These are phyloP conservation scores for Oreocharis arfaki DNA, from an alignment of 2,113 vertebrate genomes.

Conservation along the genomic window DNA sequence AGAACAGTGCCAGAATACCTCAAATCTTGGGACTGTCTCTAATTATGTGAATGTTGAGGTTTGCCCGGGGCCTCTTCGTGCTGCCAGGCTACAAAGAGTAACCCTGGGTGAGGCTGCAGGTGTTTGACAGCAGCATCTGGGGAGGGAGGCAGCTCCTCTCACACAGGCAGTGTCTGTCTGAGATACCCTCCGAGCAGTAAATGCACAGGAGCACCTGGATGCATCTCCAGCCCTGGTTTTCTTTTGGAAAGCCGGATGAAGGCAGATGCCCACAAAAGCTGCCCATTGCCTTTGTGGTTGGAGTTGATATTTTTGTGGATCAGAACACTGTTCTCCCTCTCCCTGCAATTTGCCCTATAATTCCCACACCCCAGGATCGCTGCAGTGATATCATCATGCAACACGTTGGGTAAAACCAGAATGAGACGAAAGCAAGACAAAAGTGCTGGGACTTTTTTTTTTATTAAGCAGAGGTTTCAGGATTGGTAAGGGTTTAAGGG, in stretches of 20 bases:
- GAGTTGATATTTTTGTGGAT: neutral
- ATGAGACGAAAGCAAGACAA: neutral
- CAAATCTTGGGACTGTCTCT: neutral
- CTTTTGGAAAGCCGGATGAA: neutral
- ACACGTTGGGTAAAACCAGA: neutral
- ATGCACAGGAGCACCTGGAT: neutral
- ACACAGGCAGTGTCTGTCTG: neutral
- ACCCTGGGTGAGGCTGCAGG: neutral
- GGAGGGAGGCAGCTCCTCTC: neutral
- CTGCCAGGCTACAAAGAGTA: neutral
- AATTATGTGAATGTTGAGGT: neutral
- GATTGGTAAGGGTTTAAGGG: neutral
- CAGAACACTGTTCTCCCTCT: neutral
- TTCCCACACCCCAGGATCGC: neutral
- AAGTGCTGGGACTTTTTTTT: neutral
- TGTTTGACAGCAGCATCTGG: neutral
- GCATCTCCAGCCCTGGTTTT: neutral
- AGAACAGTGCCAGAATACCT: neutral
- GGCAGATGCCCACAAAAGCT: neutral
- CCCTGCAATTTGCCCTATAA: neutral
- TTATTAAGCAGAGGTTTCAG: neutral
- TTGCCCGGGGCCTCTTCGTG: neutral
- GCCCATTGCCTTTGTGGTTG: neutral
- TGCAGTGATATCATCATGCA: neutral
- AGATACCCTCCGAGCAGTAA: neutral